Evolutionary conservation across 2,888 invertebrate species (phyloP), one percentile per base, ranked within the genome.

Genomic region (Lymantria dispar): DNA sequence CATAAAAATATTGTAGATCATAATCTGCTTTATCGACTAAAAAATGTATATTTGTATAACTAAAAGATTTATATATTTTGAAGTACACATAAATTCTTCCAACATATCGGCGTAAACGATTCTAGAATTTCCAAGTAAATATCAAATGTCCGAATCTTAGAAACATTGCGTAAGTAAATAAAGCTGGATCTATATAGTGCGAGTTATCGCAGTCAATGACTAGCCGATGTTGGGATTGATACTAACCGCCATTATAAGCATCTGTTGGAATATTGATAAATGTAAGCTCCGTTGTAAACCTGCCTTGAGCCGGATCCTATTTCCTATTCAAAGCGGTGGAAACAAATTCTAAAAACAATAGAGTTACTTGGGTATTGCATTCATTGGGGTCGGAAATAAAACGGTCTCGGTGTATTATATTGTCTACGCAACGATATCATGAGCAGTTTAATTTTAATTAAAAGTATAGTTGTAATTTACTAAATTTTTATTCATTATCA

Each of bases 111-210:
- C 54, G 60, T 60, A 72, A 73, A 72, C 72, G 70, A 72, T 74
- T 69, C 70, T 62, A 68, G 68, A 64, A 67, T 58, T 60, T 57
- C 70, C 59, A 56, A 60, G 64, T 76, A 77, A 81, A 81, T 79
- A 74, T 75, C 66, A 74, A 80, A 74, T 73, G 63, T 72, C 68
- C 70, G 72, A 65, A 62, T 60, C 58, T 3, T 37, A 11, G 11
- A 37, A 11, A 65, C 63, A 72, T 61, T 62, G 50, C 52, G 62
- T 64, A 70, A 71, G 68, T 74, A 74, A 76, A 76, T 74, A 68
- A 68, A 69, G 60, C 50, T 56, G 55, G 62, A 73, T 76, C 72
- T 76, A 72, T 79, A 73, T 65, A 64, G 61, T 65, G 14, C 60
- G 52, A 63, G 57, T 68, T 15, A 64, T 74, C 60, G 52, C 65